Evolutionary conservation across 92 coral and sea anemone genomes (phyloP).

Genomic region (Pocillopora meandrina): DNA sequence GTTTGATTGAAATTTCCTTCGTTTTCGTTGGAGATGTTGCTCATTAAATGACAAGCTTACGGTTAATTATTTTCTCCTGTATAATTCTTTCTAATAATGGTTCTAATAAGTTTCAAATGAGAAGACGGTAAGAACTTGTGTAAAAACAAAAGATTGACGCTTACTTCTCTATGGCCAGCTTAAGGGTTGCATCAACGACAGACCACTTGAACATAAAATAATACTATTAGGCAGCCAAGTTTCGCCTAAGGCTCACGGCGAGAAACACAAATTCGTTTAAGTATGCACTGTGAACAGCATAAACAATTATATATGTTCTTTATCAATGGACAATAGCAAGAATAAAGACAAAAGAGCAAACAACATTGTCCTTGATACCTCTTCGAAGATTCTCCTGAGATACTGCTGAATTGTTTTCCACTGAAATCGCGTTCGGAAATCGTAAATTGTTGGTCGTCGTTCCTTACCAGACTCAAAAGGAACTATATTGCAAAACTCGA

Average conservation of each 20-base stretch:
- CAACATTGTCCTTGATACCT: constrained; percentile 20
- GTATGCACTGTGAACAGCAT: constrained; percentile 5
- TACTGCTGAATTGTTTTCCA: neutral
- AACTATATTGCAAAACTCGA: neutral
- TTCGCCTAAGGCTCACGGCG: neutral
- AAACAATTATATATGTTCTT: constrained; percentile 23
- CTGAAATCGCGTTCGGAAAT: neutral
- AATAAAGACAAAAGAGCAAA: constrained; percentile 8
- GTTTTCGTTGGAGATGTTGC: neutral
- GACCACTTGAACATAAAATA: neutral
- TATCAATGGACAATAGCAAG: constrained; percentile 9
- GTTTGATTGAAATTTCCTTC: neutral
- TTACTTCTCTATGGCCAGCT: too few species aligned
- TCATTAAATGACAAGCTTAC: neutral
- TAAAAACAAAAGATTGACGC: too few species aligned
- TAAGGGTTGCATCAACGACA: neutral
- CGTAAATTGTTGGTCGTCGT: neutral
- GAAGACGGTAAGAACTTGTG: too few species aligned
- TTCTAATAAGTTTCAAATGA: too few species aligned
- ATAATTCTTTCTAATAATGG: neutral
- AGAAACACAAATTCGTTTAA: neutral
- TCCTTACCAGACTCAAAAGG: neutral
- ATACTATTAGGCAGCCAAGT: neutral
- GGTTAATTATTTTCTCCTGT: neutral
- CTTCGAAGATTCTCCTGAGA: neutral